phyloP scores from a whole-genome alignment of 2,113 vertebrate species.

The Gopherus evgoodei region DNA sequence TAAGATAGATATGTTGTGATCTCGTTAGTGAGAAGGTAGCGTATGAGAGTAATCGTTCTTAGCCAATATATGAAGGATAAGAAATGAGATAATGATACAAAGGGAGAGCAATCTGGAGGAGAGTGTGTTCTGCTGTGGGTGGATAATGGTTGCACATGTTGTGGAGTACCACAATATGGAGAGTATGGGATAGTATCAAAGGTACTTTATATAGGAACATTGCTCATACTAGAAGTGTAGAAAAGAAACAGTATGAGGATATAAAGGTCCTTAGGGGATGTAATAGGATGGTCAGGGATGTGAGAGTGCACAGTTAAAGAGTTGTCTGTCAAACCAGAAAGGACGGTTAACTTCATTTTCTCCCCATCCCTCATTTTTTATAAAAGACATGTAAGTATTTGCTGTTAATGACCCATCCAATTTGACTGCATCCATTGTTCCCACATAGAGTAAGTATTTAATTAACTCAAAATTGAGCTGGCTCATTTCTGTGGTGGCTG shows the following conservation, averaged over 20 bases:
- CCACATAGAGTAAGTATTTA: background rate
- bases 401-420: background rate
- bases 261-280: background rate
- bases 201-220: fast-evolving
- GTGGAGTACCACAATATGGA: background rate
- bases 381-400: background rate
- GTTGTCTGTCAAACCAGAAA: background rate
- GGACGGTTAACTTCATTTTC: background rate
- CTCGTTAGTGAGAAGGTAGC: background rate
- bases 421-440: background rate
- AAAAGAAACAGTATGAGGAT: background rate
- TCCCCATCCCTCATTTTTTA: background rate
- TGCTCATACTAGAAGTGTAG: fast-evolving
- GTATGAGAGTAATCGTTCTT: background rate
- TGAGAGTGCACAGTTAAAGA: background rate
- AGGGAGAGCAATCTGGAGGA: background rate
- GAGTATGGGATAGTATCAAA: background rate
- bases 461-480: background rate
- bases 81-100: background rate
- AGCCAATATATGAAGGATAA: background rate
- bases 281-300: background rate
- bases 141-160: background rate
- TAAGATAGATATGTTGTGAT: background rate
- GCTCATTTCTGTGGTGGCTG: background rate
- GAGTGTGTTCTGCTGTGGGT: background rate